These are phyloP conservation scores for Brassicogethes aeneus DNA, from an alignment of 2,888 invertebrate species.

Conservation along the genomic window DNA sequence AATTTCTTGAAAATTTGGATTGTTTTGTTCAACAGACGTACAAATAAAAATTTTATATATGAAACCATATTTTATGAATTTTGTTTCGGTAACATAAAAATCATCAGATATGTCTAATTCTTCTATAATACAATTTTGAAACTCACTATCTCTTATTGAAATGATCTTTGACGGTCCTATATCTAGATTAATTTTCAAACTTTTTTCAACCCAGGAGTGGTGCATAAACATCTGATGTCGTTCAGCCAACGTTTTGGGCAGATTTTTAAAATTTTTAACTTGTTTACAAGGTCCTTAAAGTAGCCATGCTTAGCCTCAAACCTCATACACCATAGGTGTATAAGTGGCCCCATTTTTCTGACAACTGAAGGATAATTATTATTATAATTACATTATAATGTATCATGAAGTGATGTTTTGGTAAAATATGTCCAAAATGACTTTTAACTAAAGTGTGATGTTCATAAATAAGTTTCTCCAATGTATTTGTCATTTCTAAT, in stretches of 20 bases:
- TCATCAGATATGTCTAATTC: neutral
- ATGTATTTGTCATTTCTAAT: neutral
- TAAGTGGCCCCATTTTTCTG: conserved; percentile 8
- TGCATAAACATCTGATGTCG: conserved; percentile 5
- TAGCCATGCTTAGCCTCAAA: conserved; percentile 10
- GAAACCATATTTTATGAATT: neutral
- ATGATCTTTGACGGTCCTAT: neutral
- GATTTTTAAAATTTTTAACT: conserved; percentile 9
- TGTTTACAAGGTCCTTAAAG: conserved; percentile 5
- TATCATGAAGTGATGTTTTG: conserved; percentile 11
- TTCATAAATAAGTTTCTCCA: neutral
- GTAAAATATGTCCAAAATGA: conserved; percentile 4
- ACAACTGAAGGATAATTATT: conserved; percentile 9
- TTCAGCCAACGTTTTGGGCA: conserved; percentile 4
- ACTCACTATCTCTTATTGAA: neutral
- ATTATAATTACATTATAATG: no score
- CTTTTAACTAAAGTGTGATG: conserved; percentile 3
- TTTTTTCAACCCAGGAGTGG: neutral
- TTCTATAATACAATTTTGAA: neutral
- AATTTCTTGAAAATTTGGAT: neutral
- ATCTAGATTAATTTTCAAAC: neutral
- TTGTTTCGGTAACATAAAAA: neutral
- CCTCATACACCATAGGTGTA: conserved; percentile 10
- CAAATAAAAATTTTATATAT: neutral
- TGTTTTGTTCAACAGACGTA: neutral